Conservation (phyloP, 2,888 invertebrate genomes). For the Xanthia icteritia region DNA sequence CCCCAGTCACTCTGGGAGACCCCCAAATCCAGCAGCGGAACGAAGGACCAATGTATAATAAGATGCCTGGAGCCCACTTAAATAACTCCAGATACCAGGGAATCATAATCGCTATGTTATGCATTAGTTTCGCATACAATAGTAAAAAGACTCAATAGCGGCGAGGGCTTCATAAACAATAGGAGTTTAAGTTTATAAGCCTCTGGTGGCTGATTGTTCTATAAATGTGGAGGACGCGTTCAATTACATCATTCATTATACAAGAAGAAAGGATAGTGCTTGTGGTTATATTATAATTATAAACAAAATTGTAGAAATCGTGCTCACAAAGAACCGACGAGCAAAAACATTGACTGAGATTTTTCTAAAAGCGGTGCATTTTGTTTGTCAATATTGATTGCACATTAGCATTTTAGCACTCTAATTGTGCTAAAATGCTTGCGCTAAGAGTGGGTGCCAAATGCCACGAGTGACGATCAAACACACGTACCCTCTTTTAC, state of each 20-base stretch:
- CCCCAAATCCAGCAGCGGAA: background rate
- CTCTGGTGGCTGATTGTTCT: constrained; percentile 29
- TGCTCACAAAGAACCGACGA: background rate
- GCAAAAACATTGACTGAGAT: background rate
- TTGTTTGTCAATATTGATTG: too few relatives aligned
- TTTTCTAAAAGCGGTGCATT: too few relatives aligned
- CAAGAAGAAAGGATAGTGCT: constrained; percentile 2
- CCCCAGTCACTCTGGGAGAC: background rate
- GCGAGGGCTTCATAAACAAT: constrained; percentile 31
- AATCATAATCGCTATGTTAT: constrained; percentile 12
- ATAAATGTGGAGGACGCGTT: constrained; percentile 20
- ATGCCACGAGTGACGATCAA: background rate
- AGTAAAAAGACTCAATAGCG: constrained; percentile 38
- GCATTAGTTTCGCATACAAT: constrained; percentile 28
- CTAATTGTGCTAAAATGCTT: too few relatives aligned
- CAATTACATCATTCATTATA: constrained; percentile 20
- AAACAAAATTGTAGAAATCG: background rate
- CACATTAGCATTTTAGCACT: too few relatives aligned
- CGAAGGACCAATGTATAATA: background rate
- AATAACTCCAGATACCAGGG: constrained; percentile 14
- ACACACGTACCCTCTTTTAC: background rate
- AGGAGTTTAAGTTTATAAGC: constrained; percentile 9
- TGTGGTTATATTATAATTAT: background rate
- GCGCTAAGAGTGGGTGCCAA: background rate
- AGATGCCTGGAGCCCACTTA: background rate